Evolutionary conservation across 2,888 invertebrate genomes (phyloP).

Genomic region (Eupithecia vulgata): DNA sequence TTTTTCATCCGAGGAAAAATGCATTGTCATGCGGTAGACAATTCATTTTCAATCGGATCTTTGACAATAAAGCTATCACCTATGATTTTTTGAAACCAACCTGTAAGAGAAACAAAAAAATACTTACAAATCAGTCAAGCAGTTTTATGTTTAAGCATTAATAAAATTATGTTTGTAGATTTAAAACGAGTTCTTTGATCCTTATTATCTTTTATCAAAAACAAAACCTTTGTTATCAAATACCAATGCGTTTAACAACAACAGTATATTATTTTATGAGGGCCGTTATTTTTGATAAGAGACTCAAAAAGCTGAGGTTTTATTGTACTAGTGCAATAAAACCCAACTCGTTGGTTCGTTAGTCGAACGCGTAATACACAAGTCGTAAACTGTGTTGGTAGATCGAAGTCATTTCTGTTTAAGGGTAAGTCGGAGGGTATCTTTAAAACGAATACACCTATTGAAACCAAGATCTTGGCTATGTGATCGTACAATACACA

Average conservation of each 20-base stretch:
- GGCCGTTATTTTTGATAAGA: conserved; percentile 48
- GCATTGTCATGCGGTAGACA: too few species aligned
- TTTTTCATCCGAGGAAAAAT: too few species aligned
- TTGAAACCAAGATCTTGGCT: background rate
- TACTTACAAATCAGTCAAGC: too few species aligned
- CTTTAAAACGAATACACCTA: background rate
- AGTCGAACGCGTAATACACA: conserved; percentile 44
- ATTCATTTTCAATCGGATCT: too few species aligned
- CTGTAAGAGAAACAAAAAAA: too few species aligned
- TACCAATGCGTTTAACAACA: conserved; percentile 40
- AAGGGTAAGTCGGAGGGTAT: conserved; percentile 12
- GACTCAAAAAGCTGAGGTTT: conserved; percentile 43
- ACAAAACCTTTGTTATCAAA: conserved; percentile 46
- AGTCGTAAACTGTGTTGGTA: conserved; percentile 38
- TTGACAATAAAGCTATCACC: too few species aligned
- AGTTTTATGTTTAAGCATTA: too few species aligned
- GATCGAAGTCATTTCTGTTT: conserved; percentile 16
- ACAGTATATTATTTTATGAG: conserved; percentile 47
- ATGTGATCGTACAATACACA: background rate
- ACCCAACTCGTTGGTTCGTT: conserved; percentile 44
- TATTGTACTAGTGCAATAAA: conserved; percentile 43
- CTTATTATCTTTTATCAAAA: conserved; percentile 40
- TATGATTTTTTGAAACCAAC: too few species aligned
- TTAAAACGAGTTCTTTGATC: conserved; percentile 6
- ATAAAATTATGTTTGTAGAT: background rate